A percentile compares a stretch with the other conserved stretches of the same genome.
These are phyloP conservation scores for Bacillus rossius DNA, from an alignment of 1,140 invertebrate species.

Conservation along the genomic window DNA sequence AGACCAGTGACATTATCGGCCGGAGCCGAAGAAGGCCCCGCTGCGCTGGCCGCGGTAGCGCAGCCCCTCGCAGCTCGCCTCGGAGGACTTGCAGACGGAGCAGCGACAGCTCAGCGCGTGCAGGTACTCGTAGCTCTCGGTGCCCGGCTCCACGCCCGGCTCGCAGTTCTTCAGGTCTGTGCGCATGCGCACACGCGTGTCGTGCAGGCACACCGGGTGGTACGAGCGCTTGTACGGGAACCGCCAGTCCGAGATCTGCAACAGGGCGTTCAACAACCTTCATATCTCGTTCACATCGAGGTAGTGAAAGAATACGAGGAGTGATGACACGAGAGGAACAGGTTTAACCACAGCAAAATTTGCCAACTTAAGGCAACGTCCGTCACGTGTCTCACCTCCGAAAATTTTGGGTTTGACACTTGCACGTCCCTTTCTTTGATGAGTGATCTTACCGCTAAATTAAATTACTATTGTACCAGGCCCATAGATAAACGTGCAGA, in stretches of 20 bases:
- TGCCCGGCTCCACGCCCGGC: slow-evolving; percentile 48
- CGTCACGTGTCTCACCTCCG: too few species aligned
- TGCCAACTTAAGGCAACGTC: too few species aligned
- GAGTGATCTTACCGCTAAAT: too few species aligned
- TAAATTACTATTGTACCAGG: too few species aligned
- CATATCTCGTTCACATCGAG: not conserved
- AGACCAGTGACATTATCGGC: not conserved
- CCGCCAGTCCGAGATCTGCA: slow-evolving; percentile 73
- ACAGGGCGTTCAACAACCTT: slow-evolving; percentile 7
- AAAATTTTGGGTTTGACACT: too few species aligned
- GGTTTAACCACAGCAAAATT: too few species aligned
- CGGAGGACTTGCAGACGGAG: slow-evolving; percentile 46
- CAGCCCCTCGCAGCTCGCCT: slow-evolving; percentile 49
- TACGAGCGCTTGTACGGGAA: slow-evolving; percentile 79
- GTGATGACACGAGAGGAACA: too few species aligned
- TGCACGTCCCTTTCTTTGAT: too few species aligned
- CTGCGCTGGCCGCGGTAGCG: slow-evolving; percentile 41
- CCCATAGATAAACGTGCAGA: too few species aligned
- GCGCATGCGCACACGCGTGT: slow-evolving; percentile 47
- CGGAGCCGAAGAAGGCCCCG: not conserved
- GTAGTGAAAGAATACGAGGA: too few species aligned
- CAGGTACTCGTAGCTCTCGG: slow-evolving; percentile 53
- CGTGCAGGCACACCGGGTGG: slow-evolving; percentile 80
- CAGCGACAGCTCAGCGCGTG: slow-evolving; percentile 58
- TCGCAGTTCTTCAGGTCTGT: slow-evolving; percentile 59